Evolutionary conservation across 2,113 vertebrate genomes (phyloP).

Genomic region (Apistogramma diplotaenia): DNA sequence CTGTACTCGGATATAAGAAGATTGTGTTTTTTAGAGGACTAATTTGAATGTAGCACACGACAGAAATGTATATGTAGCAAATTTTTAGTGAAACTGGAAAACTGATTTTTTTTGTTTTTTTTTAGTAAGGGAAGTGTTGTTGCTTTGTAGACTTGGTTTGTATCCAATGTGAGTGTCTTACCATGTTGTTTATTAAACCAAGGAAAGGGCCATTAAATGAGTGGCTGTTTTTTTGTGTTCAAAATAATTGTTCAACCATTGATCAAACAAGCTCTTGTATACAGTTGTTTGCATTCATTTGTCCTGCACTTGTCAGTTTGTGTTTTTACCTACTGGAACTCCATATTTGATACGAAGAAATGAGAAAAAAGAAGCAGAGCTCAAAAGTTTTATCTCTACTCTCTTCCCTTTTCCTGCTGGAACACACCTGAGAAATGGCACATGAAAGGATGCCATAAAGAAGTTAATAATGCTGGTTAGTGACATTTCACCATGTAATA

Average conservation of each 20-base stretch:
- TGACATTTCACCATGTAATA: neutral
- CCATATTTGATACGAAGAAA: neutral
- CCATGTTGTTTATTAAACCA: constrained; percentile 54
- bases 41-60: constrained; percentile 50
- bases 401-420: neutral
- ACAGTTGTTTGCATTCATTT: neutral
- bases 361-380: neutral
- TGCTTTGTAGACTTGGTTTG: constrained; percentile 2
- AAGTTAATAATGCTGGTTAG: neutral
- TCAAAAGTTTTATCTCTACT: neutral
- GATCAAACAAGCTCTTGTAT: neutral
- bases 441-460: neutral
- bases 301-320: neutral
- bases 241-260: neutral
- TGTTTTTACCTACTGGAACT: neutral
- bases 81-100: constrained; percentile 15
- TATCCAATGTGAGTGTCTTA: constrained; percentile 36
- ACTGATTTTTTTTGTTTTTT: neutral
- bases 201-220: neutral
- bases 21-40: constrained; percentile 4
- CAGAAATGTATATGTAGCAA: constrained; percentile 59
- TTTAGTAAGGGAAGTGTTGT: neutral
- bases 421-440: neutral
- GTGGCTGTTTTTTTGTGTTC: constrained; percentile 3
- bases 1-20: constrained; percentile 11